Conservation (phyloP, 2,888 invertebrate genomes). For the Girardia tigrina region DNA sequence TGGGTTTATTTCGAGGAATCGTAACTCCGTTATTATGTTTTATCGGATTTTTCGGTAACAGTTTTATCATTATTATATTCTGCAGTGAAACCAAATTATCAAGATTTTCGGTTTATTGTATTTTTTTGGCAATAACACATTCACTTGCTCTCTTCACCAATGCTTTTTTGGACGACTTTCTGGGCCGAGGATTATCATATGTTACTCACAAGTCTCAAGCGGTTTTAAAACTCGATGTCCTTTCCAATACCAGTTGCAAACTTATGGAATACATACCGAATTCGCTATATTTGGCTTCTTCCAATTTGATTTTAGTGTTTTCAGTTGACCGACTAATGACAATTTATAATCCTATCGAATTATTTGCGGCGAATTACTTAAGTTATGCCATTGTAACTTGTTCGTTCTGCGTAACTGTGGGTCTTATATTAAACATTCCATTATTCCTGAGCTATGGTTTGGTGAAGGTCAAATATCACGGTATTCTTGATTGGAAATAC, state of each 20-base stretch:
- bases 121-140: conserved; percentile 33
- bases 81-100: conserved; percentile 16
- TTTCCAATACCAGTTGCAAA: conserved; percentile 35
- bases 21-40: conserved; percentile 29
- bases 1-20: conserved; percentile 3
- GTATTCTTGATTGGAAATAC: conserved; percentile 14
- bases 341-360: conserved; percentile 33
- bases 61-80: conserved; percentile 31
- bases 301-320: conserved; percentile 33
- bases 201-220: conserved; percentile 19
- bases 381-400: conserved; percentile 12
- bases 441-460: conserved; percentile 23
- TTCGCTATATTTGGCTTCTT: conserved; percentile 35
- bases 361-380: conserved; percentile 32
- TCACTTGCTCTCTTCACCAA: conserved; percentile 35
- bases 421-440: conserved; percentile 29
- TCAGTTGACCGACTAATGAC: conserved; percentile 34
- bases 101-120: conserved; percentile 35
- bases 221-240: conserved; percentile 31
- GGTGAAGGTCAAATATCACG: neutral
- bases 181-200: conserved; percentile 35
- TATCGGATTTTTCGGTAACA: conserved; percentile 34
- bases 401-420: neutral
- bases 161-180: conserved; percentile 36
- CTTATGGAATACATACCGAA: conserved; percentile 37